Evolutionary conservation across 1,140 invertebrate species (phyloP).

Genomic region (Ceratina japonica): DNA sequence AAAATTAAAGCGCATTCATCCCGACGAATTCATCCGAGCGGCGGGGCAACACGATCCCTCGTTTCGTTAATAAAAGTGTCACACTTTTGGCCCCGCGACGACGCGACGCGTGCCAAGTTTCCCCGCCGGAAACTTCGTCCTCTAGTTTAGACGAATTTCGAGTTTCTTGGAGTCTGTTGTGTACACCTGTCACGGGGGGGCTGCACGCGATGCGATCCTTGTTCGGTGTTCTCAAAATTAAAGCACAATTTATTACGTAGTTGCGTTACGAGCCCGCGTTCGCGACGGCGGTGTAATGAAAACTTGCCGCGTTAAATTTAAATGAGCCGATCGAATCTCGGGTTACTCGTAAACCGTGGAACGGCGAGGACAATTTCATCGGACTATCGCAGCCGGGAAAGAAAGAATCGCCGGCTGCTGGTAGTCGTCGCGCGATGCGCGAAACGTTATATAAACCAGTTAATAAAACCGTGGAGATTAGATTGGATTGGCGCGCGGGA

Average conservation of each 20-base stretch:
- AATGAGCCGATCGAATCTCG: slow-evolving; percentile 1
- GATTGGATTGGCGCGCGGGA: neutral
- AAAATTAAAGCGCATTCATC: neutral
- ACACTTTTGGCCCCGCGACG: slow-evolving; percentile 10
- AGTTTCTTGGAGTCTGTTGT: slow-evolving; percentile 44
- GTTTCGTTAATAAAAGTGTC: slow-evolving; percentile 22
- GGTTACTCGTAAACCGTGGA: neutral
- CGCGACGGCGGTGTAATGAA: slow-evolving; percentile 19
- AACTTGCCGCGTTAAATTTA: slow-evolving; percentile 25
- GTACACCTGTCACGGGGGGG: slow-evolving; percentile 45
- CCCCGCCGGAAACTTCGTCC: neutral
- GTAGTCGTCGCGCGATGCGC: neutral
- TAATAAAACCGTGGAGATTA: neutral
- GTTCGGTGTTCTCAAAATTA: slow-evolving; percentile 40
- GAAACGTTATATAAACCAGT: neutral
- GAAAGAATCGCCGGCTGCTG: neutral
- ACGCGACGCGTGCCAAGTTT: too few species aligned
- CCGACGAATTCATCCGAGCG: neutral
- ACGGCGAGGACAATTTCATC: neutral
- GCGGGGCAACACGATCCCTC: neutral
- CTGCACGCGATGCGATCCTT: slow-evolving; percentile 32
- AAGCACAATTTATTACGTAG: slow-evolving; percentile 32
- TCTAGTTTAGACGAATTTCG: slow-evolving; percentile 38
- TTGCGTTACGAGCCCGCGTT: slow-evolving; percentile 10
- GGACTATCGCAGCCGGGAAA: neutral